phyloP scores from a whole-genome alignment of 2,888 invertebrate genomes.

The Cynaeus angustus region DNA sequence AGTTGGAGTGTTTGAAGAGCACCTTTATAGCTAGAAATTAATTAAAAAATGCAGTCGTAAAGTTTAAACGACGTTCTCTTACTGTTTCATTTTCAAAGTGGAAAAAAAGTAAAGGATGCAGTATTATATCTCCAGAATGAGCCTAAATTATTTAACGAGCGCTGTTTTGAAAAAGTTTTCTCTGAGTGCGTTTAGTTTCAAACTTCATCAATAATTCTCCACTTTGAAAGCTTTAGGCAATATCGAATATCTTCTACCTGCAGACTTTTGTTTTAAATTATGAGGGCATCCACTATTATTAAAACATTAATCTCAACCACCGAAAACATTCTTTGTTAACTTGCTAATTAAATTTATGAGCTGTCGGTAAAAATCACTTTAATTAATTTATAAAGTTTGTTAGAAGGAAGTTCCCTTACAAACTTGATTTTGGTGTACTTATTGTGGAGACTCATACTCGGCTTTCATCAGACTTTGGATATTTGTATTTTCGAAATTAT shows the following conservation, averaged over 20 bases:
- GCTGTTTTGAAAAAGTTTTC: constrained; percentile 56
- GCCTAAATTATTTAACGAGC: constrained; percentile 53
- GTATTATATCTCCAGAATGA: constrained; percentile 48
- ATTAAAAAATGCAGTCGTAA: constrained; percentile 41
- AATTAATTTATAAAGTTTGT: constrained; percentile 24
- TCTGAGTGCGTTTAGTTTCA: constrained; percentile 56
- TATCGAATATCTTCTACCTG: constrained; percentile 54
- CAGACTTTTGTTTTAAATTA: constrained; percentile 47
- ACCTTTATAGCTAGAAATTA: constrained; percentile 31
- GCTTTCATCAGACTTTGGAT: too few species aligned
- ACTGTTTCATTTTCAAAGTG: constrained; percentile 12
- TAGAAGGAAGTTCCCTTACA: neutral
- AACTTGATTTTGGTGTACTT: too few species aligned
- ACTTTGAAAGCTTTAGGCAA: constrained; percentile 60
- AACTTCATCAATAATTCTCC: constrained; percentile 61
- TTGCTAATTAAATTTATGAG: constrained; percentile 30
- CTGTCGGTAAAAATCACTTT: constrained; percentile 26
- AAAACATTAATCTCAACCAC: constrained; percentile 38
- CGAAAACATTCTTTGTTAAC: constrained; percentile 32
- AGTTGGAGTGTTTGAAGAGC: constrained; percentile 18
- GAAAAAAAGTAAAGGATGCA: constrained; percentile 35
- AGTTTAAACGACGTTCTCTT: constrained; percentile 33
- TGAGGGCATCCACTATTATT: constrained; percentile 43
- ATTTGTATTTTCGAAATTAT: too few species aligned
- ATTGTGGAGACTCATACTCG: too few species aligned